Evolutionary conservation across 35 echinoderm and acorn worm species (phyloP), one percentile per base, ranked within the genome.

Genomic region (Amphiura filiformis): DNA sequence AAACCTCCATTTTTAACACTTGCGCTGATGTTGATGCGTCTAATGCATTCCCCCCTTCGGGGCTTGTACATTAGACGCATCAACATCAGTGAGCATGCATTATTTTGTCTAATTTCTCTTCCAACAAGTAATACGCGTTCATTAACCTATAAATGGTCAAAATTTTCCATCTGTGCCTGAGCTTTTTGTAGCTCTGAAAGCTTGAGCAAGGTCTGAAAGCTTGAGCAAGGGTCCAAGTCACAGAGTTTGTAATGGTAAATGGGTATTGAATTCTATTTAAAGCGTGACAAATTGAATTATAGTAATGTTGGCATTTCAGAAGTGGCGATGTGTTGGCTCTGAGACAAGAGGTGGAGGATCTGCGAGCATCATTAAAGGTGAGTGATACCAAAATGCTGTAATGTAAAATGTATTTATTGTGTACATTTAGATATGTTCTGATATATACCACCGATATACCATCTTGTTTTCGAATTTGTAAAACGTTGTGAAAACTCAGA

Each of bases 331-430:
- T 96, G 23, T 32, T 91, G 34, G 87, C 75, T 34, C 37, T 97
- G 35, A 88, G 88, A 77, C 91, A 97, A 84, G 95, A 97, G 88
- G 15, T 97, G 18, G 90, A 93, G 40, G 95, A 97, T 38, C 77
- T 97, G 11, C 82, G 76, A 75, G 88, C 86, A 56, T 93, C 95
- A 36, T 90, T 97, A 76, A 93, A 97, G 89, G 95, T 97, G n/a
- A 87, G 80, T 42, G 28, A 56, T 31, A 40, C 5, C 39, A 31
- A 39, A 75, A 11, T n/a, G 32, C 75, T 39, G 39, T 23, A 91
- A n/a, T 44, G 18, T 30, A 35, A 78, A 39, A 32, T 31, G 34
- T 36, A 2, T 17, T 78, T 76, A 20, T 31, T 37, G 13, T 90
- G 38, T 57, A 52, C 36, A 70, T 81, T 35, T 57, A 37, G 5